Base-by-base conservation (phyloP, 2,888 invertebrate genomes). In the Mycogona germanica region DNA sequence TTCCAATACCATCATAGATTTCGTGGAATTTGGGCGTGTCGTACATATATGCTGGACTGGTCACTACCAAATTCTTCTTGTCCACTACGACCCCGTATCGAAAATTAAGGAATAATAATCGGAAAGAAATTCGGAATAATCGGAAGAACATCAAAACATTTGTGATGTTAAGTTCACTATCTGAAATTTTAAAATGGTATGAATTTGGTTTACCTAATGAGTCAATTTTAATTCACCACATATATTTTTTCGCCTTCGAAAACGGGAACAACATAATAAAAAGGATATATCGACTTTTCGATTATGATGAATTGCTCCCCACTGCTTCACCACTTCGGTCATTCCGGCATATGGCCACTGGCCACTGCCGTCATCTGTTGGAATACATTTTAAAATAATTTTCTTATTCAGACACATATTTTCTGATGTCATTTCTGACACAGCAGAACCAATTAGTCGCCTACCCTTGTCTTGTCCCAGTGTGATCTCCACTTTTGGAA, bases 31-130 rank as follows among this genome's bases (percentile, higher is more conserved):
- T 63, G 1, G 72, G 61, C 7, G 68, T 75, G 35, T 72, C 67
- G 59, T 73, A 75, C 73, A 78, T 72, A 66, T 71, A 78, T 1
- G 76, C 77, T 4, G 77, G 76, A n/a, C 76, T 73, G 12, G 75
- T 74, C 7, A 73, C 72, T 21, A 77, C 65, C 47, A 71, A 69
- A 63, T 73, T 72, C n/a, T 68, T 66, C 17, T 64, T 64, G 63
- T 76, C 76, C 30, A 70, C 64, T 40, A 70, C 68, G 6, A 72
- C 66, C 55, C 73, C 74, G 51, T 68, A 65, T 2, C 70, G 69
- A 57, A 64, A 45, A 44, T 58, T 53, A 58, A 59, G 48, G 53
- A 32, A 55, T 28, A 35, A n/a, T n/a, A n/a, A n/a, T n/a, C n/a
- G n/a, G n/a, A n/a, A n/a, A n/a, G n/a, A n/a, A n/a, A n/a, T n/a